These are phyloP conservation scores for Sinotaia quadrata DNA, from an alignment of 2,888 invertebrate species.

Conservation along the genomic window DNA sequence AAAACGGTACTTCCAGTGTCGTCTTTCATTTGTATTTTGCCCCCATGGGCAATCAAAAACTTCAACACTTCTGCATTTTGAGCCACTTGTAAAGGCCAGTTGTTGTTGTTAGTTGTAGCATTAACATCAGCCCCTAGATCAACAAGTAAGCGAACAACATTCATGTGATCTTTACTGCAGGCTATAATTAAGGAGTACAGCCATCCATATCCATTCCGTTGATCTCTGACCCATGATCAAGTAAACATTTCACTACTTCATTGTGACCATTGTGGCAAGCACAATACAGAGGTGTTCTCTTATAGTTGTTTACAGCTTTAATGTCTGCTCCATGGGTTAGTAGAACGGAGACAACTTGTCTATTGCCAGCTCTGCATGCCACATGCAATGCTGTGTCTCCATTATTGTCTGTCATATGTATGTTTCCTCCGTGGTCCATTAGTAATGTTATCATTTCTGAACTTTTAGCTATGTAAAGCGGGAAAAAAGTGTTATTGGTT, in stretches of 20 bases:
- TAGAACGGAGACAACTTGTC: not conserved
- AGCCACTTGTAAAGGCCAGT: no score
- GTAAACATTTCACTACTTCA: not conserved
- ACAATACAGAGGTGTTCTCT: conserved; percentile 80
- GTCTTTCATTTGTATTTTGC: no score
- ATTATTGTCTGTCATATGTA: not conserved
- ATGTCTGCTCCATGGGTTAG: not conserved
- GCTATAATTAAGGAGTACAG: not conserved
- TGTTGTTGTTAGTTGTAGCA: no score
- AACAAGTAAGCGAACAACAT: not conserved
- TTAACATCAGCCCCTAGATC: not conserved
- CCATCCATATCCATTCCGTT: not conserved
- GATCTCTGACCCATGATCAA: not conserved
- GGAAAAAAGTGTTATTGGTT: no score
- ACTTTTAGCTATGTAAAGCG: no score
- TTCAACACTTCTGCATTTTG: no score
- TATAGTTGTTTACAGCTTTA: not conserved
- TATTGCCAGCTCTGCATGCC: not conserved
- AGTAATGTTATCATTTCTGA: no score
- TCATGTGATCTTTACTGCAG: not conserved
- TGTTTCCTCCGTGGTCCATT: no score
- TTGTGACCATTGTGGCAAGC: conserved; percentile 92
- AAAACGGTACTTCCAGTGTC: not conserved
- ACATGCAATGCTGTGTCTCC: conserved; percentile 1
- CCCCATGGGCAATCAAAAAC: no score